Conservation (phyloP, 2,113 vertebrate genomes). For the Syrrhaptes paradoxus region DNA sequence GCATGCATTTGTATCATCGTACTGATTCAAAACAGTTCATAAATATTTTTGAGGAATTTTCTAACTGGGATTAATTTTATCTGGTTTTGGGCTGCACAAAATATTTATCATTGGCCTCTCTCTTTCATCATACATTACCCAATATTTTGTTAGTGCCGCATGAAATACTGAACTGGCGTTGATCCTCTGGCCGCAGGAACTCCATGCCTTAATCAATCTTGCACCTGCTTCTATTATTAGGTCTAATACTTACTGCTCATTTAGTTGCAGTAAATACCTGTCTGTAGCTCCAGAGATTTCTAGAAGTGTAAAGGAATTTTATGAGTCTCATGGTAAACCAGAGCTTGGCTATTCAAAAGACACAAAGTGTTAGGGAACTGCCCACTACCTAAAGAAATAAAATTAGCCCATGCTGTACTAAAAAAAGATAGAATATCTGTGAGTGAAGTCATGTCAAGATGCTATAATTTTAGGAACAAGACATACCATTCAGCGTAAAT, state of each 20-base stretch:
- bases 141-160: not conserved
- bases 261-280: not conserved
- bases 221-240: not conserved
- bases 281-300: not conserved
- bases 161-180: not conserved
- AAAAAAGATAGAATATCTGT: not conserved
- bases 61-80: not conserved
- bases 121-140: not conserved
- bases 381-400: not conserved
- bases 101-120: not conserved
- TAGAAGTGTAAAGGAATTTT: not conserved
- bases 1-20: not conserved
- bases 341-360: not conserved
- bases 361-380: not conserved
- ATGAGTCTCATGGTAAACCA: not conserved
- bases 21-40: not conserved
- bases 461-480: not conserved
- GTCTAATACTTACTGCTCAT: not conserved
- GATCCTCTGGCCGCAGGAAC: not conserved
- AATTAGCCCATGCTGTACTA: not conserved
- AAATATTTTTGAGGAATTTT: not conserved
- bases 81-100: not conserved
- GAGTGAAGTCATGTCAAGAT: not conserved
- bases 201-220: not conserved
- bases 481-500: not conserved